Percentiles rank a stretch among this genome's conserved stretches.
These are phyloP conservation scores for Camarhynchus parvulus DNA, from an alignment of 2,113 vertebrate genomes.

Conservation along the genomic window DNA sequence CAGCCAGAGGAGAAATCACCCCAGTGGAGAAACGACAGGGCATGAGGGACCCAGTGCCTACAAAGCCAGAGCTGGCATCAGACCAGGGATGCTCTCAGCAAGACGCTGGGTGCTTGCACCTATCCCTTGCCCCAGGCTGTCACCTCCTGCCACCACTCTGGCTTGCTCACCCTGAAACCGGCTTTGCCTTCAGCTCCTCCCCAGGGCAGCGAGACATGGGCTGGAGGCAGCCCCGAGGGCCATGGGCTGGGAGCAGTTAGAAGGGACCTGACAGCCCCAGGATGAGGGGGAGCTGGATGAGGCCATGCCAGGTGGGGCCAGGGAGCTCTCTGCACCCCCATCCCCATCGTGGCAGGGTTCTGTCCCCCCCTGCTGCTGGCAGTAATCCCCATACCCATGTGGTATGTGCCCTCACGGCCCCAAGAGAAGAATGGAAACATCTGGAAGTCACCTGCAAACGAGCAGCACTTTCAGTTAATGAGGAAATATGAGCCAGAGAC, in stretches of 20 bases:
- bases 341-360: neutral
- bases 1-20: neutral
- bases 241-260: neutral
- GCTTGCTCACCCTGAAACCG: neutral
- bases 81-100: neutral
- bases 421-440: constrained; percentile 58
- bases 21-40: neutral
- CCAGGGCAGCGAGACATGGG: neutral
- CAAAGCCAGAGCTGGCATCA: neutral
- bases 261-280: neutral
- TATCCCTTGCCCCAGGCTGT: neutral
- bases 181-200: neutral
- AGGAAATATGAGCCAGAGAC: constrained; percentile 55
- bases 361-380: neutral
- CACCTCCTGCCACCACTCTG: neutral
- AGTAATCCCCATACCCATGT: neutral
- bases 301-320: neutral
- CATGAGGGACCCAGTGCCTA: neutral
- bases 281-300: neutral
- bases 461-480: constrained; percentile 48
- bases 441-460: constrained; percentile 48
- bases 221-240: neutral
- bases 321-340: neutral
- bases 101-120: neutral
- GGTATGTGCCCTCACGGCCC: neutral